Evolutionary conservation across 2,888 invertebrate genomes (phyloP), one percentile per base, ranked within the genome.

Genomic region (Microchrysa polita): DNA sequence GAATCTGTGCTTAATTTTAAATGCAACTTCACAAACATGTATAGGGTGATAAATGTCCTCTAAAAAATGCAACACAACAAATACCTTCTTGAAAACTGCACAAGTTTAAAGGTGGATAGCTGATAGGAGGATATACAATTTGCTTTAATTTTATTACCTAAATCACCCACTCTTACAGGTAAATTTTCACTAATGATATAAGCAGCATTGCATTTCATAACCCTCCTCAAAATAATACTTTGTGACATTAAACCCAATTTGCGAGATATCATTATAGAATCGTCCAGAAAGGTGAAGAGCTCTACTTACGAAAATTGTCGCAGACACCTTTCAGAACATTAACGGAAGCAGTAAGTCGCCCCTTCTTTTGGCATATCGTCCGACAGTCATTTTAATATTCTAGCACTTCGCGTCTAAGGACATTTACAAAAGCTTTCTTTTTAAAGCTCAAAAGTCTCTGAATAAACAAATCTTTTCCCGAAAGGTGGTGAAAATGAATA

Each of bases 401-500:
- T 5, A 34, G 7, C 27, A 34, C 4, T 2, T 7, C 27, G 7
- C 27, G 7, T 34, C 27, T 34, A 5, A 34, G 27, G 48, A 48
- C 48, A 12, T 48, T 48, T 48, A 5, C n/a, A n/a, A 48, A 48
- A 48, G 12, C 16, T 48, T 48, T 42, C 42, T 12, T 48, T 48
- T 48, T 48, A 12, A 10, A 48, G 48, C 48, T 48, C 14, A 48
- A 48, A 48, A 48, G 48, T n/a, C 48, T n/a, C 42, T 34, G 16
- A 48, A 34, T 5, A n/a, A n/a, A n/a, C 4, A n/a, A 48, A 12
- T 4, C 48, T 48, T 7, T 48, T n/a, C 48, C n/a, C 14, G 10
- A 48, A 48, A 48, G 48, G 48, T n/a, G n/a, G n/a, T 48, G 48
- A 48, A 12, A n/a, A 48, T 4, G 48, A n/a, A 48, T 48, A n/a